phyloP scores from a whole-genome alignment of 2,888 invertebrate genomes.

The Zygothrica quintamaculata region DNA sequence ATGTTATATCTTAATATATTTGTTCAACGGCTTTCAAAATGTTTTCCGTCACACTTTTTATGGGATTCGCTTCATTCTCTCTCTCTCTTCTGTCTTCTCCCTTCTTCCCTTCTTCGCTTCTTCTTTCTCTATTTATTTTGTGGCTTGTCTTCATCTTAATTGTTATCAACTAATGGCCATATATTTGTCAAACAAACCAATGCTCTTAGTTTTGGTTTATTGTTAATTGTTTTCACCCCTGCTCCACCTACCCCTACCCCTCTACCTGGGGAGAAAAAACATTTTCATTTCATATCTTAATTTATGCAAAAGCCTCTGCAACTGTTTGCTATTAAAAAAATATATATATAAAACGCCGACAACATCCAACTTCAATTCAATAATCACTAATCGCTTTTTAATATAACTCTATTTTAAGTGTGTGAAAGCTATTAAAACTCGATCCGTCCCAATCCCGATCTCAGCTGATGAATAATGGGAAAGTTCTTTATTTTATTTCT shows the following conservation, averaged over 20 bases:
- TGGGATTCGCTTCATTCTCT: background rate
- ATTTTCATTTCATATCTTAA: constrained; percentile 62
- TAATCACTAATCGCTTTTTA: constrained; percentile 47
- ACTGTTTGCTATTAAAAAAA: constrained; percentile 52
- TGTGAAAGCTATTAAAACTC: constrained; percentile 74
- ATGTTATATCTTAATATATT: too few species aligned
- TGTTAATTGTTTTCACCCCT: constrained; percentile 67
- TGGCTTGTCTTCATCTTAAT: constrained; percentile 54
- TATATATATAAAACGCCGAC: too few species aligned
- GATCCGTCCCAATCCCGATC: constrained; percentile 1
- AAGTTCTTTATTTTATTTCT: background rate
- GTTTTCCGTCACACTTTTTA: constrained; percentile 73
- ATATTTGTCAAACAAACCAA: constrained; percentile 56
- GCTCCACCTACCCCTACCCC: too few species aligned
- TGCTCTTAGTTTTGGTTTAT: too few species aligned
- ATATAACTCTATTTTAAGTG: constrained; percentile 51
- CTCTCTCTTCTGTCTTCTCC: background rate
- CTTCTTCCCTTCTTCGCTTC: background rate
- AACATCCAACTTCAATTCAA: constrained; percentile 45
- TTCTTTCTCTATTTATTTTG: background rate
- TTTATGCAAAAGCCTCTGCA: constrained; percentile 63
- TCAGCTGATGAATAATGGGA: constrained; percentile 10
- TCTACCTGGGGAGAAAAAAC: too few species aligned
- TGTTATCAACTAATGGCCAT: constrained; percentile 77
- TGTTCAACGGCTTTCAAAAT: constrained; percentile 52